Conservation (phyloP, 2,888 invertebrate species). For the Hirtodrosophila histrioides region DNA sequence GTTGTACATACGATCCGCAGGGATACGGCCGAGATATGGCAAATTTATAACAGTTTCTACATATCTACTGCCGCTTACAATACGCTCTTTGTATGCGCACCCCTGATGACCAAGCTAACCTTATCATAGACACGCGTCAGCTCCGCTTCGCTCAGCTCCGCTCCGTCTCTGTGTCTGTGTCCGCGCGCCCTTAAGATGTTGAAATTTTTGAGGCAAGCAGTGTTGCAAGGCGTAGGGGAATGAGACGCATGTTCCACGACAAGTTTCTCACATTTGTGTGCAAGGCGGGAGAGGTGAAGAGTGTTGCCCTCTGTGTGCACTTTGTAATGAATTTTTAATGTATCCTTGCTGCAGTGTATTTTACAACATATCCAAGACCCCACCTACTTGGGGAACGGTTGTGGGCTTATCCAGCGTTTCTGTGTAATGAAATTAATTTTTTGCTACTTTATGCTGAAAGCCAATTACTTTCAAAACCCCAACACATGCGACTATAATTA, state of each 20-base stretch:
- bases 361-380: conserved; percentile 21
- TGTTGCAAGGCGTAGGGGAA: conserved; percentile 15
- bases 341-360: conserved; percentile 46
- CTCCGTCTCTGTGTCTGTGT: no score
- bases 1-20: no score
- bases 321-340: conserved; percentile 72
- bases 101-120: no score
- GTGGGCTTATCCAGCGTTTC: conserved; percentile 5
- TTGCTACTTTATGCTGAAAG: conserved; percentile 47
- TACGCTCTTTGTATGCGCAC: no score
- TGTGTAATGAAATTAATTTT: conserved; percentile 58
- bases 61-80: no score
- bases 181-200: not conserved
- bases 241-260: conserved; percentile 28
- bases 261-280: conserved; percentile 51
- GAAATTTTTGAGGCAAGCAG: conserved; percentile 15
- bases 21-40: no score
- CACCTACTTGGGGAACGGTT: not conserved
- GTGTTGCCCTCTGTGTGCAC: conserved; percentile 41
- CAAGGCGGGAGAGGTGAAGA: not conserved
- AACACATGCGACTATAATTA: conserved; percentile 43
- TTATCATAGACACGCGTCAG: no score
- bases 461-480: conserved; percentile 37
- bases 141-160: no score
- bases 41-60: no score